Evolutionary conservation across 2,797 vertebrate species (phyloP), one percentile per base, ranked within the genome.

Genomic region (Pristis pectinata): DNA sequence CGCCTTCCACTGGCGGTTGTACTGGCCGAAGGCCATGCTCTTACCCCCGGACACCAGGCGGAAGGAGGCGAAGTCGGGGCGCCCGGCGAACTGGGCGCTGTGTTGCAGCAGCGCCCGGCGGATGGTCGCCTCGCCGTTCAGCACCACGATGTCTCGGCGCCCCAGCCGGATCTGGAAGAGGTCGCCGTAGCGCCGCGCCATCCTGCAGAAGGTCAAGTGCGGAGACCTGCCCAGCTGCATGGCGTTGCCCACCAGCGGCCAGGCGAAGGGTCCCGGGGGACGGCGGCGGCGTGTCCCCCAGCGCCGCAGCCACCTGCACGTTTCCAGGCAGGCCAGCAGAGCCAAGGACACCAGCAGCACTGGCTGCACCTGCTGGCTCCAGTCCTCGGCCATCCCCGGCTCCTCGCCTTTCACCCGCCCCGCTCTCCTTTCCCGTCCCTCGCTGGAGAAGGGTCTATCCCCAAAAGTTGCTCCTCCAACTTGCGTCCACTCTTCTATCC

Each of bases 211-310:
- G 3, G 97, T 97, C 95, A 98, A 96, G 96, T 98, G 98, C 10
- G 98, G 98, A 97, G 98, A 97, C 95, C 97, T 97, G 74, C 98
- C 98, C 95, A 98, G 97, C 96, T 98, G 98, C 97, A 98, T 97
- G 95, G 96, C 98, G 19, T 98, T 98, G 76, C 98, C 98, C 95
- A 98, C 97, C 95, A 98, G 77, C 0, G 98, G 98, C 98, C 98
- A 98, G 1, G 98, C 96, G 5, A 98, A 98, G 8, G 98, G 98
- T 56, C 98, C 98, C 0, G 98, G 98, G 2, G 97, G 97, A 2
- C 6, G 24, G 27, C 87, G 19, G 6, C 34, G 97, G 94, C 95
- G 97, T 37, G 96, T 96, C 64, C 95, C 77, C 41, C 96, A 91
- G 94, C 96, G 97, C 94, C 97, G 96, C 85, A 97, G 95, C 97